Evolutionary conservation across 2,113 vertebrate species (phyloP).

Genomic region (Edolisoma coerulescens): DNA sequence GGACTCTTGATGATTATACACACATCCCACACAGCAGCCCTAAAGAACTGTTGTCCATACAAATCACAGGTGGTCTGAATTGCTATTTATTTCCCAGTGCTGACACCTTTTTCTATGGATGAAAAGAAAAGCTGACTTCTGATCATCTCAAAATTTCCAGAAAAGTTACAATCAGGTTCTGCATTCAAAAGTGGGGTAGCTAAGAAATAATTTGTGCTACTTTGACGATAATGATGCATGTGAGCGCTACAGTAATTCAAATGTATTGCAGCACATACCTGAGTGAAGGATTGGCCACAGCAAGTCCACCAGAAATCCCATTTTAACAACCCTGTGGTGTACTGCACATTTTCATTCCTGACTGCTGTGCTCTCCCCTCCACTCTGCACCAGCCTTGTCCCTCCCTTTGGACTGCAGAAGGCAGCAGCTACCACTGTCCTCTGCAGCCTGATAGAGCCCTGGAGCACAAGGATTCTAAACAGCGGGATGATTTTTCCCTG

Average conservation of each 20-base stretch:
- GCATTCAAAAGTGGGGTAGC: not conserved
- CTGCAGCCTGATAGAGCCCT: not conserved
- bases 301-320: not conserved
- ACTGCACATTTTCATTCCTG: not conserved
- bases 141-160: not conserved
- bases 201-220: not conserved
- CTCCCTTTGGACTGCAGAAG: not conserved
- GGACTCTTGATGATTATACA: not conserved
- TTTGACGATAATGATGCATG: not conserved
- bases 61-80: not conserved
- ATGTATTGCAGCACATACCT: not conserved
- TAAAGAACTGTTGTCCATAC: not conserved
- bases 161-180: not conserved
- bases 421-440: not conserved
- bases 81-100: not conserved
- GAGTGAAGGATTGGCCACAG: not conserved
- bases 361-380: not conserved
- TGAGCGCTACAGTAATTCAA: not conserved
- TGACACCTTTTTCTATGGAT: not conserved
- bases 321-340: not conserved
- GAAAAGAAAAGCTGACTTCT: not conserved
- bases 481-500: not conserved
- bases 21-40: rapidly evolving
- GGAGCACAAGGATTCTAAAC: rapidly evolving
- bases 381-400: not conserved